Evolutionary conservation across 2,888 invertebrate species (phyloP).

Genomic region (Anthophora plumipes): DNA sequence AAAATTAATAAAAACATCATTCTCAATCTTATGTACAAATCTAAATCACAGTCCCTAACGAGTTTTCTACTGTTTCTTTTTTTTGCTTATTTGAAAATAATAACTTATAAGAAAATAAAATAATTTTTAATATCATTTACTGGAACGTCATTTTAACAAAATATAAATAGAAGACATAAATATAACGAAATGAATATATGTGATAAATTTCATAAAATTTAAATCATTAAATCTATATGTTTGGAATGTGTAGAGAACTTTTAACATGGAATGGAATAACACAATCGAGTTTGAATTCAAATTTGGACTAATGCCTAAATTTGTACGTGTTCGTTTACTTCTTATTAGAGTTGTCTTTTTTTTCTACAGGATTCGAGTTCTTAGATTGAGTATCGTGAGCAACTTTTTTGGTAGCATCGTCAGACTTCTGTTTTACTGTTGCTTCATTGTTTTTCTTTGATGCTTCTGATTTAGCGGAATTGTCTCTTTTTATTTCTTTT

Average conservation of each 20-base stretch:
- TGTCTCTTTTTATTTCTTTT: constrained; percentile 49
- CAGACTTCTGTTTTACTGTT: constrained; percentile 39
- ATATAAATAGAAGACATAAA: constrained; percentile 19
- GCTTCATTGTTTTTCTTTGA: constrained; percentile 61
- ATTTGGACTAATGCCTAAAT: constrained; percentile 16
- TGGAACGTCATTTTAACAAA: constrained; percentile 15
- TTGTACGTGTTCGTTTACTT: constrained; percentile 12
- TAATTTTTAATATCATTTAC: constrained; percentile 31
- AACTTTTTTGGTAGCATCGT: constrained; percentile 18
- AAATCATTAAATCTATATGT: constrained; percentile 47
- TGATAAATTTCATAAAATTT: constrained; percentile 37
- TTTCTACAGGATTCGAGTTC: constrained; percentile 36
- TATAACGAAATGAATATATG: constrained; percentile 11
- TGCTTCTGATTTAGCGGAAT: constrained; percentile 49
- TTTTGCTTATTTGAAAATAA: constrained; percentile 10
- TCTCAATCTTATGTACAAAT: constrained; percentile 73
- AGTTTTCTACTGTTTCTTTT: constrained; percentile 42
- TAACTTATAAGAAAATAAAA: constrained; percentile 21
- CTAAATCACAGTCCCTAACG: constrained; percentile 72
- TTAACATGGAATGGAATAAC: constrained; percentile 40
- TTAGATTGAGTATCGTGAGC: constrained; percentile 10
- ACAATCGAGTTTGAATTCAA: constrained; percentile 9
- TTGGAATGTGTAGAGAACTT: constrained; percentile 40
- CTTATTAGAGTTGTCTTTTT: constrained; percentile 36
- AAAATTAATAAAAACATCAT: constrained; percentile 65